Percentiles rank a stretch among this genome's conserved stretches.
phyloP scores from a whole-genome alignment of 2,888 invertebrate genomes.

The Caenorhabditis sp. region DNA sequence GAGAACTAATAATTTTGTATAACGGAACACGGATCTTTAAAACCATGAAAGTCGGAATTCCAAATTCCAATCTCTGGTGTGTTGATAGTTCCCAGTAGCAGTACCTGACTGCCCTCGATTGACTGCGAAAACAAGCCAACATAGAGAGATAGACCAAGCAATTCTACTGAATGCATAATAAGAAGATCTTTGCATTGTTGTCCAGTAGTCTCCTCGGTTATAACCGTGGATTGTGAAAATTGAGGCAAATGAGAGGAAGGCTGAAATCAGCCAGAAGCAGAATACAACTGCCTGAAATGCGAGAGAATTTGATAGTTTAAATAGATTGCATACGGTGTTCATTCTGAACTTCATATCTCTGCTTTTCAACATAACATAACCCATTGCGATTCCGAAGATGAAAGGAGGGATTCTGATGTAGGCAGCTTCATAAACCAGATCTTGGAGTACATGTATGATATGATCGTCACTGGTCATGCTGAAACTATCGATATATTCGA shows the following conservation, averaged over 20 bases:
- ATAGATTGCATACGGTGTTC: slow-evolving; percentile 26
- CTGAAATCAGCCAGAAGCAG: slow-evolving; percentile 49
- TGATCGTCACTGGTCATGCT: slow-evolving; percentile 51
- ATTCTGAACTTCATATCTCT: slow-evolving; percentile 42
- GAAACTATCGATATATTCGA: not conserved
- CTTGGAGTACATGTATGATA: slow-evolving; percentile 54
- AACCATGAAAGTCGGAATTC: no score
- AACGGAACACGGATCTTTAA: no score
- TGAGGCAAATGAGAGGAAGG: slow-evolving; percentile 45
- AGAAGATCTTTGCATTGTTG: slow-evolving; percentile 34
- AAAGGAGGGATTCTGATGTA: slow-evolving; percentile 83
- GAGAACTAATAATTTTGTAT: no score
- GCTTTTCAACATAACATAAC: slow-evolving; percentile 83
- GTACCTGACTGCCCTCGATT: slow-evolving; percentile 52
- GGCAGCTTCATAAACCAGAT: slow-evolving; percentile 53
- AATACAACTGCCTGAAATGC: slow-evolving; percentile 39
- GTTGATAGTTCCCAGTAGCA: no score
- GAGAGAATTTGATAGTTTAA: not conserved
- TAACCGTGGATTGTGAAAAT: slow-evolving; percentile 56
- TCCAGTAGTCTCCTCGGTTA: slow-evolving; percentile 57
- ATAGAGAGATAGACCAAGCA: slow-evolving; percentile 84
- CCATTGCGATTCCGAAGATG: slow-evolving; percentile 83
- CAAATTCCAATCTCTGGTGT: no score
- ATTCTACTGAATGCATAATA: slow-evolving; percentile 78
- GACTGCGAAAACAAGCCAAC: slow-evolving; percentile 84